Evolutionary conservation across 2,113 vertebrate species (phyloP).

Genomic region (Stigmatopora nigra): DNA sequence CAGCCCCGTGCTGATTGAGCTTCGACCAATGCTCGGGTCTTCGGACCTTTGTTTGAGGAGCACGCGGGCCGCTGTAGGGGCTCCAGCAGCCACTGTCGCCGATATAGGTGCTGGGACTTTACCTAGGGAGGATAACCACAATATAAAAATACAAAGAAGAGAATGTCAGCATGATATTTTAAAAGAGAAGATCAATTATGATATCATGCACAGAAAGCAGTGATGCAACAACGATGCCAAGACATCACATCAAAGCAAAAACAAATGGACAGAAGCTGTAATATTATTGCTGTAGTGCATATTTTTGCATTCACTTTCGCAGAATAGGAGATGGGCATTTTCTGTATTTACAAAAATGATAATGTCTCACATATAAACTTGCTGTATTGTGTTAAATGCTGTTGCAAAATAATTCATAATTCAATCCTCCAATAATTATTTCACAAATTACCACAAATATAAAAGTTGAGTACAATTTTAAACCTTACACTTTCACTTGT

Average conservation of each 20-base stretch:
- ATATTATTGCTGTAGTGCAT: background rate
- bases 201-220: background rate
- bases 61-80: constrained; percentile 75
- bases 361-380: too few species aligned
- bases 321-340: background rate
- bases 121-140: constrained; percentile 40
- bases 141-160: background rate
- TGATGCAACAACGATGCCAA: background rate
- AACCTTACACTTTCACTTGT: background rate
- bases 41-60: constrained; percentile 89
- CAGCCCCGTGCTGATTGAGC: constrained; percentile 83
- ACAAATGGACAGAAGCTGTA: background rate
- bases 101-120: constrained; percentile 70
- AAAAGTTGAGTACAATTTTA: background rate
- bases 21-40: constrained; percentile 79
- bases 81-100: constrained; percentile 71
- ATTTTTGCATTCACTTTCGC: background rate
- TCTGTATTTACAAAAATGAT: background rate
- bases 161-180: background rate
- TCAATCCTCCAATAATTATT: background rate
- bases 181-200: background rate
- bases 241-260: background rate
- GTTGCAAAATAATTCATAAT: background rate
- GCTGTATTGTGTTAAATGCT: background rate
- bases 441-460: background rate